Conservation (phyloP, 2,888 invertebrate species). For the Lagria hirta region DNA sequence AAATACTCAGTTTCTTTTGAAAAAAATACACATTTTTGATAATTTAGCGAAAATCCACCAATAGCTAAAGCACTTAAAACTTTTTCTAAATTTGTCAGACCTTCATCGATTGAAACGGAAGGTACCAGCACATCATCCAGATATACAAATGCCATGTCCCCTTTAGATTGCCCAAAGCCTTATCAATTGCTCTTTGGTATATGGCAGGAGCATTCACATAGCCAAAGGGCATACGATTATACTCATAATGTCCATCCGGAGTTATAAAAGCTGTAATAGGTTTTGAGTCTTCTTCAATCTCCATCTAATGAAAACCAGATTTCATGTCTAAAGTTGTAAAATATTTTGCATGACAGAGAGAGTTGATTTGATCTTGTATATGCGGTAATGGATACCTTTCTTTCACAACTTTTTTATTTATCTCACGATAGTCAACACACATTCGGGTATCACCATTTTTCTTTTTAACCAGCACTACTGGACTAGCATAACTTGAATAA, state of each 20-base stretch:
- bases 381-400: conserved; percentile 30
- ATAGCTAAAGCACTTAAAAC: conserved; percentile 28
- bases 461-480: conserved; percentile 31
- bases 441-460: conserved; percentile 16
- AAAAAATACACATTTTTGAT: conserved; percentile 31
- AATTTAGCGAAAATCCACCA: conserved; percentile 27
- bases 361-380: conserved; percentile 33
- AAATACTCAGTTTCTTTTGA: conserved; percentile 30
- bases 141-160: conserved; percentile 28
- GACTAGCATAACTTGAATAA: conserved; percentile 33
- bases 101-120: conserved; percentile 26
- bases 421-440: conserved; percentile 32
- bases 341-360: conserved; percentile 26
- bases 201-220: conserved; percentile 30
- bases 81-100: conserved; percentile 20
- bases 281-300: conserved; percentile 28
- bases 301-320: conserved; percentile 32
- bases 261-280: too few relatives aligned
- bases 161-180: conserved; percentile 21
- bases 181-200: conserved; percentile 32
- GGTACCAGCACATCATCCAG: conserved; percentile 30
- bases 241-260: conserved; percentile 30
- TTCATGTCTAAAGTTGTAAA: too few relatives aligned
- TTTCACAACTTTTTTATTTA: conserved; percentile 29
- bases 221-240: conserved; percentile 31